A percentile compares a stretch with the other conserved stretches of the same genome.
phyloP scores from a whole-genome alignment of 1,140 invertebrate genomes.

The Drosophila quadrilineata region DNA sequence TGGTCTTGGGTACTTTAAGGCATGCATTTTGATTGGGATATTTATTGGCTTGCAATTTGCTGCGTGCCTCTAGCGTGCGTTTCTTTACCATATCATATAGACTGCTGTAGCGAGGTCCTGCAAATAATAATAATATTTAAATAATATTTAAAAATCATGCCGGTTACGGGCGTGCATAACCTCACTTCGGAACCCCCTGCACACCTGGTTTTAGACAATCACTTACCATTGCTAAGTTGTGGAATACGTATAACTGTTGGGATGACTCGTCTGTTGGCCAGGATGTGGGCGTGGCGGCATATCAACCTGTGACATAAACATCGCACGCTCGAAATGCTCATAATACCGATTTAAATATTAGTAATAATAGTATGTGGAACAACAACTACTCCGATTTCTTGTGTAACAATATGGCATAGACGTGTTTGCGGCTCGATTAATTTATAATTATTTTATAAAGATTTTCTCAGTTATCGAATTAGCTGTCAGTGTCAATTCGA shows the following conservation, averaged over 20 bases:
- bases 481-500: conserved; percentile 46
- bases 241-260: conserved; percentile 17
- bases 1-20: conserved; percentile 22
- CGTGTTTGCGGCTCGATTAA: conserved; percentile 29
- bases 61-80: conserved; percentile 65
- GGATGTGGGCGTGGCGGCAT: conserved; percentile 64
- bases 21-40: conserved; percentile 68
- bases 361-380: conserved; percentile 8
- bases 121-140: not conserved
- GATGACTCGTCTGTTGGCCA: conserved; percentile 48
- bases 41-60: conserved; percentile 68
- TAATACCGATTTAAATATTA: conserved; percentile 51
- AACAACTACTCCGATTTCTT: conserved; percentile 41
- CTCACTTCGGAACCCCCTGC: conserved; percentile 5
- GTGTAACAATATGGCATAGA: conserved; percentile 58
- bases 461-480: conserved; percentile 38
- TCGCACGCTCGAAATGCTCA: conserved; percentile 67
- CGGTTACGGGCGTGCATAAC: conserved; percentile 34
- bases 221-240: conserved; percentile 49
- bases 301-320: conserved; percentile 55
- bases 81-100: conserved; percentile 80
- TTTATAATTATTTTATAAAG: conserved; percentile 9
- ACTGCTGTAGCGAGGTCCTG: conserved; percentile 55
- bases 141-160: conserved; percentile 1
- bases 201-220: not conserved